Percentiles rank a stretch among this genome's conserved stretches.
These are phyloP conservation scores for Crossocerus cetratus DNA, from an alignment of 2,888 invertebrate genomes.

Conservation along the genomic window DNA sequence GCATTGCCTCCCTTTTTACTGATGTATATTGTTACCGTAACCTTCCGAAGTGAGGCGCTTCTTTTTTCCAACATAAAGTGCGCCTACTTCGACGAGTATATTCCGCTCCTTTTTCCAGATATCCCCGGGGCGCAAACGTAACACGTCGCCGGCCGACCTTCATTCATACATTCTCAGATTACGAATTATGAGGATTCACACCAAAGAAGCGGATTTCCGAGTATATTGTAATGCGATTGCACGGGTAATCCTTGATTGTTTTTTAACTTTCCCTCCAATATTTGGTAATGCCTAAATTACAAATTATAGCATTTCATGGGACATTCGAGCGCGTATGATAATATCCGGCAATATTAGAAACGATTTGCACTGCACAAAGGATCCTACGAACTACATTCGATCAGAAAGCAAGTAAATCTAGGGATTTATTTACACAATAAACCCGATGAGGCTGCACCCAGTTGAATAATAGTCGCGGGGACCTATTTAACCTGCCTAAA, in stretches of 20 bases:
- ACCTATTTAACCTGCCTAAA: constrained; percentile 5
- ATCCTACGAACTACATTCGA: neutral
- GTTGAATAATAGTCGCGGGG: constrained; percentile 2
- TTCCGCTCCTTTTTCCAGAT: constrained; percentile 6
- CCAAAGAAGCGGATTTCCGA: constrained; percentile 26
- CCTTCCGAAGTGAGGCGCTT: too few relatives aligned
- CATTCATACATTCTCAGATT: constrained; percentile 25
- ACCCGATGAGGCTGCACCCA: neutral
- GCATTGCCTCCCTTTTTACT: too few relatives aligned
- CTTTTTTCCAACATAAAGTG: too few relatives aligned
- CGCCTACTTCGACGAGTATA: too few relatives aligned
- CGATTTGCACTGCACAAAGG: too few relatives aligned
- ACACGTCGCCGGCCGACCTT: neutral
- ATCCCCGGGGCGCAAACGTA: constrained; percentile 19
- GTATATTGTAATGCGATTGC: constrained; percentile 31
- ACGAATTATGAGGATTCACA: constrained; percentile 14
- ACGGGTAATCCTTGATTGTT: too few relatives aligned
- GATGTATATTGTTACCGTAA: too few relatives aligned
- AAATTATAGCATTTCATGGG: too few relatives aligned
- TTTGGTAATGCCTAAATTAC: too few relatives aligned
- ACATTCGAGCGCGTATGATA: too few relatives aligned
- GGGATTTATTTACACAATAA: constrained; percentile 18
- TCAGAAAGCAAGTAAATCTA: constrained; percentile 17
- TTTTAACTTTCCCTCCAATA: too few relatives aligned
- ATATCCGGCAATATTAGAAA: too few relatives aligned